Evolutionary conservation across 2,888 invertebrate genomes (phyloP).

Genomic region (Tineola bisselliella): DNA sequence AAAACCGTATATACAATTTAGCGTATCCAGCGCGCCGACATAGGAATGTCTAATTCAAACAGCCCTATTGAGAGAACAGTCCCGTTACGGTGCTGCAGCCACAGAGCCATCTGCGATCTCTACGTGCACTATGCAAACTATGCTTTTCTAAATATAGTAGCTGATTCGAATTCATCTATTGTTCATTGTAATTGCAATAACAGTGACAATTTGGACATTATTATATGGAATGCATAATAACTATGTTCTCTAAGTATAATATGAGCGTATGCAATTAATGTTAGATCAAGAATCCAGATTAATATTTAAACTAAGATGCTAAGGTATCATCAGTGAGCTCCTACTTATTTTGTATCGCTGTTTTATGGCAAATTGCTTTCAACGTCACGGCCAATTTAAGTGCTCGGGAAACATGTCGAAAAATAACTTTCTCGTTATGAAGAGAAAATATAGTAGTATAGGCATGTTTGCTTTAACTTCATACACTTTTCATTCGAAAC

Average conservation of each 20-base stretch:
- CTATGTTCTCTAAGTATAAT: no score
- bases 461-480: conserved; percentile 5
- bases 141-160: neutral
- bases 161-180: neutral
- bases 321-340: neutral
- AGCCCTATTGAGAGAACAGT: conserved; percentile 26
- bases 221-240: no score
- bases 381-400: conserved; percentile 37
- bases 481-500: neutral
- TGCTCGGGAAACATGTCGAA: conserved; percentile 22
- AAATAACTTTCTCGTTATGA: conserved; percentile 14
- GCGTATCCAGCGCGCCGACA: conserved; percentile 23
- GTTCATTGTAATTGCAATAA: neutral
- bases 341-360: neutral
- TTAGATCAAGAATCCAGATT: neutral
- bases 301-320: neutral
- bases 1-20: conserved; percentile 27
- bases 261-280: no score
- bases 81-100: conserved; percentile 2
- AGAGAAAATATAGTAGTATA: conserved; percentile 10
- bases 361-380: conserved; percentile 23
- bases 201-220: no score
- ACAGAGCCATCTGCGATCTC: neutral
- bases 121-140: neutral
- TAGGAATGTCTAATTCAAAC: conserved; percentile 38